These are phyloP conservation scores for Narcine bancroftii DNA, from an alignment of 2,113 vertebrate genomes.

Conservation along the genomic window DNA sequence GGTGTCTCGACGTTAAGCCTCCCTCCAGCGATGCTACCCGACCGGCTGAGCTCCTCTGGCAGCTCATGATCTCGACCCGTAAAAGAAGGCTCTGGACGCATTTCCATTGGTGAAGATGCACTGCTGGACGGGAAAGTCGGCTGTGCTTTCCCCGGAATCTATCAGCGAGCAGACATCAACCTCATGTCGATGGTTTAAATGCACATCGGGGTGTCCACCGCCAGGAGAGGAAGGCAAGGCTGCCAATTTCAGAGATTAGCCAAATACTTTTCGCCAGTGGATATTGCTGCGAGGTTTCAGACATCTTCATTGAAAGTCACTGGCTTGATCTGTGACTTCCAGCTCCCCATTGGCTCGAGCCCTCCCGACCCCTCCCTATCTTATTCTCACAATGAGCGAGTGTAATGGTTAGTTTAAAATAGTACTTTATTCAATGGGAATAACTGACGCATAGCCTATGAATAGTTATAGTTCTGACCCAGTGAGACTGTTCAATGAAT, in stretches of 20 bases:
- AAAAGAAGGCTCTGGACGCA: background rate
- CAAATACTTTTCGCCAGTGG: background rate
- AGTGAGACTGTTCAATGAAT: background rate
- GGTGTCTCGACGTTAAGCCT: too few relatives aligned
- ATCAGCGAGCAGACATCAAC: background rate
- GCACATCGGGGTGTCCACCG: background rate
- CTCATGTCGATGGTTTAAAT: background rate
- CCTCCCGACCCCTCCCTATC: background rate
- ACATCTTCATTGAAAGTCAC: background rate
- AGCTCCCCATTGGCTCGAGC: background rate
- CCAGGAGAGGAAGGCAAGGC: too few relatives aligned
- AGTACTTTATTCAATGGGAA: conserved; percentile 50
- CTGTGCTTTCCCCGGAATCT: background rate
- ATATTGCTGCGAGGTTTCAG: too few relatives aligned
- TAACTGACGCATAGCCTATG: conserved; percentile 51
- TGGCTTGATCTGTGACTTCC: background rate
- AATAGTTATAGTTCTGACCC: conserved; percentile 45
- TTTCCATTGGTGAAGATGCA: background rate
- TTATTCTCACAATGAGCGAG: conserved; percentile 36
- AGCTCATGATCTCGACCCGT: too few relatives aligned
- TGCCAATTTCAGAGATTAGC: background rate
- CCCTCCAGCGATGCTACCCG: too few relatives aligned
- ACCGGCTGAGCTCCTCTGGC: too few relatives aligned
- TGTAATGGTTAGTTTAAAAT: conserved; percentile 53
- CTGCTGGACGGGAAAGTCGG: too few relatives aligned